These are phyloP conservation scores for Anguilla marmorata DNA, from an alignment of 2,797 vertebrate species.

Conservation along the genomic window DNA sequence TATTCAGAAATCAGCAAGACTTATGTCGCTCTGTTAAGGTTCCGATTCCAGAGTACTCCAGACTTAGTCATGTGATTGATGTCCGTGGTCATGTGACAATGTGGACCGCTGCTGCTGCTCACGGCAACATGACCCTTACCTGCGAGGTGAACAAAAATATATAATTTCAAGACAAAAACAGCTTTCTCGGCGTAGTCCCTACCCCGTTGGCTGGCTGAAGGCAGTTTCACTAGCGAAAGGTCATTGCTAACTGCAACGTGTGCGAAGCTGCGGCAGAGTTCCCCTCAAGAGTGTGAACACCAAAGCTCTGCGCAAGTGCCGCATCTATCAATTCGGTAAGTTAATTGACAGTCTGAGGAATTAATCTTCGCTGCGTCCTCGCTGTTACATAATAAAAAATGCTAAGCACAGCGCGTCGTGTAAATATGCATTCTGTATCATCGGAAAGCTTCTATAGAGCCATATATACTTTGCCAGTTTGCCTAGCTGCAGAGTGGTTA, in stretches of 20 bases:
- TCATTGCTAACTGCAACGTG: background rate
- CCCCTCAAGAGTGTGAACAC: background rate
- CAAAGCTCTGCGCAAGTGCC: background rate
- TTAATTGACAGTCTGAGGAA: background rate
- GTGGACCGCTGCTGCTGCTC: background rate
- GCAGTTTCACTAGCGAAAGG: background rate
- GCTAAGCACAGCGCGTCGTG: background rate
- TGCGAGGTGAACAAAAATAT: background rate
- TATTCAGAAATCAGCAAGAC: background rate
- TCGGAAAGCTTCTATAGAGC: background rate
- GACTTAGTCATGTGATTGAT: background rate
- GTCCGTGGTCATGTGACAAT: background rate
- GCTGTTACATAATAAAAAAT: background rate
- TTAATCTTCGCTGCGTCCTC: background rate
- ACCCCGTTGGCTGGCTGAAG: background rate
- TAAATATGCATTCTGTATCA: background rate
- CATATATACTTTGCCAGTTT: background rate
- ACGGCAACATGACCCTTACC: background rate
- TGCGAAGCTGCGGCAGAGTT: background rate
- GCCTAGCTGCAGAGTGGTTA: background rate
- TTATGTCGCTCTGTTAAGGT: background rate
- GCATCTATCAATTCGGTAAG: background rate
- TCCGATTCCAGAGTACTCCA: background rate
- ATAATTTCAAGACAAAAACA: background rate
- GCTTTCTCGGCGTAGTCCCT: background rate